phyloP scores from a whole-genome alignment of 2,113 vertebrate species.

The Galeopterus variegatus region DNA sequence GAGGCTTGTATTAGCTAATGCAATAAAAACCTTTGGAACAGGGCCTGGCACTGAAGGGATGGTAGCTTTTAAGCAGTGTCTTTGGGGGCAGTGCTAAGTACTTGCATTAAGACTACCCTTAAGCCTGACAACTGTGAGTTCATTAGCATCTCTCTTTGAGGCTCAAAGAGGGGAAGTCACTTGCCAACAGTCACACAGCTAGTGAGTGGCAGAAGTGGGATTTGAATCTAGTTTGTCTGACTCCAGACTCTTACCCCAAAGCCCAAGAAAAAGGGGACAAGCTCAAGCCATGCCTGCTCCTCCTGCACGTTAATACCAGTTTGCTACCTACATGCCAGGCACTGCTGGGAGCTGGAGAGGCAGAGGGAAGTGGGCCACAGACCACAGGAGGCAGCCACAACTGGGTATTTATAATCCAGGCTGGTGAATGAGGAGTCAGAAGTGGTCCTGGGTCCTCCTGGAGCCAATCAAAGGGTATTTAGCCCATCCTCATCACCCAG shows the following conservation, averaged over 20 bases:
- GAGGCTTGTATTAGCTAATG: not conserved
- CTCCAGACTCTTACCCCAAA: not conserved
- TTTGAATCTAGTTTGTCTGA: not conserved
- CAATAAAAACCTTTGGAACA: not conserved
- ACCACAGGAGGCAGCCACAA: too few relatives aligned
- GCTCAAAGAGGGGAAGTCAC: not conserved
- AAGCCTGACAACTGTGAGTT: not conserved
- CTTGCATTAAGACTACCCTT: too few relatives aligned
- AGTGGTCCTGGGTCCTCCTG: not conserved
- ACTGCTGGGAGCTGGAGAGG: not conserved
- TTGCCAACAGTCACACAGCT: not conserved
- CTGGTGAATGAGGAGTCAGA: not conserved
- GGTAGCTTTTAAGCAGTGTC: too few relatives aligned
- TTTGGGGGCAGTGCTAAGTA: fast-evolving
- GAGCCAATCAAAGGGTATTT: fast-evolving
- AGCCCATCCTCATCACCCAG: not conserved
- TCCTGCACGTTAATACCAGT: fast-evolving
- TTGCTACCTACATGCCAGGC: fast-evolving
- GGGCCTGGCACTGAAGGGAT: fast-evolving
- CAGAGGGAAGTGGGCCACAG: too few relatives aligned
- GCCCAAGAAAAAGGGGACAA: not conserved
- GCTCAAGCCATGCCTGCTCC: too few relatives aligned
- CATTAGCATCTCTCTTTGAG: not conserved
- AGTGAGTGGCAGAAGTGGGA: not conserved
- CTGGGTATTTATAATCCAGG: fast-evolving